Base-by-base conservation (phyloP, 2,888 invertebrate species). In the Dione juno region DNA sequence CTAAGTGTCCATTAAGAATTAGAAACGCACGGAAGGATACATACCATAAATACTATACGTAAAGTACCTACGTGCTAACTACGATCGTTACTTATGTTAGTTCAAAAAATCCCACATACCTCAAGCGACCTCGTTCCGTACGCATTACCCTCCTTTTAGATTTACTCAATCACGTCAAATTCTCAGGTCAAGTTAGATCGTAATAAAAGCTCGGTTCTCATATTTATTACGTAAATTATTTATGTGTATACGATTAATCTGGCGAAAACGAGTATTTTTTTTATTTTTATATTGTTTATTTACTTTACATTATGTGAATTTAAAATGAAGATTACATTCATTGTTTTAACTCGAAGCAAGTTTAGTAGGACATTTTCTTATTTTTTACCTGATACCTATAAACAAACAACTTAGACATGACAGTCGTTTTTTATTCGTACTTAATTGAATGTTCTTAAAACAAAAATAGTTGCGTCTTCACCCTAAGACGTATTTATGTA, bases 131-230 rank as follows among this genome's bases (percentile, higher is more conserved):
- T 68, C 72, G 69, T 69, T 69, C 37, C 16, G 63, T 11, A 71
- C 67, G 57, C 71, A 72, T 73, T 73, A 74, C 68, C 75, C 75
- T 66, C 74, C 45, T 76, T 76, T 69, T 57, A 35, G 70, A 68
- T 58, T 75, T 74, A 75, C 74, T 69, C 72, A 77, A 74, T 75
- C 74, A 53, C 68, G 75, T 68, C 70, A 67, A 68, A 71, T 71
- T 74, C 74, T 70, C 74, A 72, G 72, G 70, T 70, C 66, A 74
- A 67, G 72, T 72, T 67, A 61, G 58, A 52, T 63, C 53, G 66
- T 61, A 52, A 72, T 72, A 70, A 74, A 72, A 72, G 70, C 70
- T 67, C 37, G 41, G 59, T 69, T 73, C 73, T 65, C 70, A 74
- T 21, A 65, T 53, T 11, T 43, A 50, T 74, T 71, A 69, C 65